Conservation (phyloP, 1,140 invertebrate genomes). For the Protaetia brevitarsis region DNA sequence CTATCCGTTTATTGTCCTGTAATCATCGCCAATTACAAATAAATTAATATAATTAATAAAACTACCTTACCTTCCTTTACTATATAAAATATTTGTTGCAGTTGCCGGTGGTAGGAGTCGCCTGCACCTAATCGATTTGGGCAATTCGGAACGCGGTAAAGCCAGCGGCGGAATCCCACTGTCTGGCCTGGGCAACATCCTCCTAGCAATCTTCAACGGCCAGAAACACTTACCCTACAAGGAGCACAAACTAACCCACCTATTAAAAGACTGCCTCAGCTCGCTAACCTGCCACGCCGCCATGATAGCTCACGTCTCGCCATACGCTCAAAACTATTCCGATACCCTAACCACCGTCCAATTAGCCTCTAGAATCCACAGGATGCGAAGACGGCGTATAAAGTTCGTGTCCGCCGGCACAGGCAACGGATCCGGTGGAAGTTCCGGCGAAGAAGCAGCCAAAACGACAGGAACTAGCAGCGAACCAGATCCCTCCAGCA, state of each 20-base stretch:
- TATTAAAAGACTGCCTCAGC: conserved; percentile 88
- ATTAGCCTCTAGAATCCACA: conserved; percentile 88
- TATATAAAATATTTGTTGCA: conserved; percentile 56
- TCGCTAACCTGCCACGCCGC: conserved; percentile 90
- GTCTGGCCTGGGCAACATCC: conserved; percentile 90
- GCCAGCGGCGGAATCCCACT: conserved; percentile 81
- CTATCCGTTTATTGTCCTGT: no score
- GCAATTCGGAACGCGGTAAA: conserved; percentile 81
- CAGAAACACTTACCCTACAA: conserved; percentile 90
- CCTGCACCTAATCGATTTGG: conserved; percentile 90
- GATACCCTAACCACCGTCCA: conserved; percentile 92
- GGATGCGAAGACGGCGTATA: conserved; percentile 75
- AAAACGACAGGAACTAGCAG: conserved; percentile 67
- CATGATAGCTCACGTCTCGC: conserved; percentile 94
- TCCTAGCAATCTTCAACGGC: conserved; percentile 92
- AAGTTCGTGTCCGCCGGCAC: conserved; percentile 62
- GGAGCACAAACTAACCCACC: conserved; percentile 88
- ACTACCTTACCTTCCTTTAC: no score
- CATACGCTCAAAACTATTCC: conserved; percentile 77
- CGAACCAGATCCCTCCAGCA: conserved; percentile 92
- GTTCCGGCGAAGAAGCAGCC: conserved; percentile 68
- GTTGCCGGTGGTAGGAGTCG: conserved; percentile 91
- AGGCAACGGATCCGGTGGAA: conserved; percentile 65
- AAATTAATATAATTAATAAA: no score
- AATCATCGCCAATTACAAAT: no score